A percentile compares a stretch with the other conserved stretches of the same genome.
These are phyloP conservation scores for Athene cunicularia DNA, from an alignment of 2,113 vertebrate species.

Conservation along the genomic window DNA sequence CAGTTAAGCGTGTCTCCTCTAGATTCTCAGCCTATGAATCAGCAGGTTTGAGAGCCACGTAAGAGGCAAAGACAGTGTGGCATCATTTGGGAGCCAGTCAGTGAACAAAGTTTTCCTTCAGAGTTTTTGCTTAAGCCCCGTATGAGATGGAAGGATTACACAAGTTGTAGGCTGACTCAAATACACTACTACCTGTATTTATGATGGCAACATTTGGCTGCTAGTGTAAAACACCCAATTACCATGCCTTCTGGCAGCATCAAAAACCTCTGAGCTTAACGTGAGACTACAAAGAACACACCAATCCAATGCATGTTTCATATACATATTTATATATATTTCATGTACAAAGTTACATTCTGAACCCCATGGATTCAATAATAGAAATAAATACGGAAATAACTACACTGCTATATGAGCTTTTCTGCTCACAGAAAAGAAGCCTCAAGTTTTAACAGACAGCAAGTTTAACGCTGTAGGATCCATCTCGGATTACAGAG, in stretches of 20 bases:
- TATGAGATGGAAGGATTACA: background rate
- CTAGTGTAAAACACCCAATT: background rate
- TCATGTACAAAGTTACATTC: constrained; percentile 99
- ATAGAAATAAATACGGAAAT: constrained; percentile 99
- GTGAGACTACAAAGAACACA: constrained; percentile 71
- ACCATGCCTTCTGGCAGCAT: background rate
- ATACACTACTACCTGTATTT: background rate
- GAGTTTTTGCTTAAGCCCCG: background rate
- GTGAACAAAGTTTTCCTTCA: background rate
- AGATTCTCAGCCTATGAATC: background rate
- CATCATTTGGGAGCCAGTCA: background rate
- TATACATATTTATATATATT: constrained; percentile 92
- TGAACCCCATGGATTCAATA: constrained; percentile 92
- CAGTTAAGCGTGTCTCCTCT: background rate
- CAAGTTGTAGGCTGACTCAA: background rate
- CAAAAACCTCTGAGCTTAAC: background rate
- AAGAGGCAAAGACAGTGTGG: too few species aligned
- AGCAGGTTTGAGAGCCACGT: rapidly evolving
- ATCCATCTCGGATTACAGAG: constrained; percentile 78
- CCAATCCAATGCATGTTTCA: constrained; percentile 77
- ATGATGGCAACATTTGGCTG: background rate
- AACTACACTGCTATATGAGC: constrained; percentile 86
- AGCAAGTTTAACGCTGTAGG: constrained; percentile 77
- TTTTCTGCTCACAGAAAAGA: constrained; percentile 78
- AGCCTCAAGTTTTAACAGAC: constrained; percentile 79